Evolutionary conservation across 2,888 invertebrate genomes (phyloP).

Genomic region (Stenolophus ochropezus): DNA sequence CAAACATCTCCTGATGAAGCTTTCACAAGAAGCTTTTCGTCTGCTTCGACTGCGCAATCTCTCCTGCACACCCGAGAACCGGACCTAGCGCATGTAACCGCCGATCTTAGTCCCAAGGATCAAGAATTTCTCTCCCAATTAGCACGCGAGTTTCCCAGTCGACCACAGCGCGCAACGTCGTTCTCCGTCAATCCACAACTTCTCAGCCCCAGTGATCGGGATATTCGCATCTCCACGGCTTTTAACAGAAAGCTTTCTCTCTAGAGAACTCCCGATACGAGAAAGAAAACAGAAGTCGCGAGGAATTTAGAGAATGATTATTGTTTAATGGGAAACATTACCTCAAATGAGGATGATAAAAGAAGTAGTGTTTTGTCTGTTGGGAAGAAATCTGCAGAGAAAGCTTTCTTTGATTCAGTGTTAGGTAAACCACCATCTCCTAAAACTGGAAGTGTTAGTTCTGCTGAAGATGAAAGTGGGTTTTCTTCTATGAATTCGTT

Average conservation of each 20-base stretch:
- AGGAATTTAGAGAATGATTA: conserved; percentile 38
- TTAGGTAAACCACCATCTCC: conserved; percentile 65
- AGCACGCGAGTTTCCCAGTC: conserved; percentile 70
- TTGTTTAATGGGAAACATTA: conserved; percentile 9
- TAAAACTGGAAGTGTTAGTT: conserved; percentile 69
- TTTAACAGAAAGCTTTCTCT: conserved; percentile 70
- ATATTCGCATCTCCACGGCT: conserved; percentile 67
- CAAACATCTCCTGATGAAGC: conserved; percentile 73
- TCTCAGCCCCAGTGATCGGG: conserved; percentile 67
- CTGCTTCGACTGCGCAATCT: conserved; percentile 80
- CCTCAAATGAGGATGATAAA: conserved; percentile 48
- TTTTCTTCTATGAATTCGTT: conserved; percentile 91
- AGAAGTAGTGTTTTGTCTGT: conserved; percentile 48
- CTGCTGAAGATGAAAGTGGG: conserved; percentile 87
- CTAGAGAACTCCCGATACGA: conserved; percentile 63
- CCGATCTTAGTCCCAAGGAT: conserved; percentile 62
- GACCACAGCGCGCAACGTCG: conserved; percentile 68
- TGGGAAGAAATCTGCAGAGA: conserved; percentile 43
- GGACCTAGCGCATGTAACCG: conserved; percentile 72
- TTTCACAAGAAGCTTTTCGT: conserved; percentile 81
- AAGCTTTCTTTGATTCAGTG: conserved; percentile 45
- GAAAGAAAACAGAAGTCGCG: not conserved
- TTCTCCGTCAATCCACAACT: conserved; percentile 70
- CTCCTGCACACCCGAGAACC: conserved; percentile 79
- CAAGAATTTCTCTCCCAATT: conserved; percentile 70